Conservation (phyloP, 2,113 vertebrate genomes). For the Panthera uncia region DNA sequence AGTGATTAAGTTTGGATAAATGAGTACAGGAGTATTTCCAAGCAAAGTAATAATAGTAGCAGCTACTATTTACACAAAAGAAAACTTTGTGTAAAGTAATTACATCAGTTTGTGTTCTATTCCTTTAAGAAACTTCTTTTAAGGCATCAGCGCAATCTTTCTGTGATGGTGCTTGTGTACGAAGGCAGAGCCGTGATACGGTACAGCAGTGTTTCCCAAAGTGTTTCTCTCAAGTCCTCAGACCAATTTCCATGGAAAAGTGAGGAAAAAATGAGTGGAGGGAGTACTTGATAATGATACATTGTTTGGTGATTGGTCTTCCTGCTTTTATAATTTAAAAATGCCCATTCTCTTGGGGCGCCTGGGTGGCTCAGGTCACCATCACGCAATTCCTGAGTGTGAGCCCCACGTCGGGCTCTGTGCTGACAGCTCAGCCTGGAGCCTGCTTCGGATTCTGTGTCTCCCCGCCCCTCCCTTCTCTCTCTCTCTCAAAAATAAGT, state of each 20-base stretch:
- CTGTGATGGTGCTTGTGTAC: background rate
- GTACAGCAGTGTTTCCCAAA: background rate
- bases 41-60: background rate
- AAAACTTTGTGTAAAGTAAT: no score
- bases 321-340: background rate
- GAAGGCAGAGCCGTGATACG: background rate
- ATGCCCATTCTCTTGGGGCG: background rate
- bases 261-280: background rate
- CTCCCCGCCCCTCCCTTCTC: no score
- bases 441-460: no score
- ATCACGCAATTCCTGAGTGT: no score
- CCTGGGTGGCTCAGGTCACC: no score
- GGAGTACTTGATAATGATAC: background rate
- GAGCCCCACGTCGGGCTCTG: no score
- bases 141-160: background rate
- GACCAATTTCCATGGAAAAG: background rate
- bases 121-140: slow-evolving; percentile 2
- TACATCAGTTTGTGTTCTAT: background rate
- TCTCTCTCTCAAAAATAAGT: no score
- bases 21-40: background rate
- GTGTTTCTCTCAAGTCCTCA: background rate
- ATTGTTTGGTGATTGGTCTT: background rate
- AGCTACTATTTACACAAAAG: background rate
- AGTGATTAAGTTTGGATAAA: background rate
- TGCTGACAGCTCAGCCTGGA: no score